Evolutionary conservation across 2,797 vertebrate genomes (phyloP).

Genomic region (Epinephelus malabaricus): DNA sequence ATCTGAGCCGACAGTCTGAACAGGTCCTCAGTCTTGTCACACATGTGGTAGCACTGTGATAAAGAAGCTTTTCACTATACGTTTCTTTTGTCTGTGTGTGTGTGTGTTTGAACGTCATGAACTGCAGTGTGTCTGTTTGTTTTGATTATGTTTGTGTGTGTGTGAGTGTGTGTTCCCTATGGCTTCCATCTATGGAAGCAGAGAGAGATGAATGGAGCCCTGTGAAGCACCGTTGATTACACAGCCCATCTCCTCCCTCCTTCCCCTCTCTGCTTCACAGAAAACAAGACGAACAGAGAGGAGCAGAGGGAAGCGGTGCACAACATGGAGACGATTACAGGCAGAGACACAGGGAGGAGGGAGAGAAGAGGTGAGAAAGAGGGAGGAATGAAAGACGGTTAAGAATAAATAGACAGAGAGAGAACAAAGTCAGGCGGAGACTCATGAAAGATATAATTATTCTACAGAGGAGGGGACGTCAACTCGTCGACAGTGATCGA

Average conservation of each 20-base stretch:
- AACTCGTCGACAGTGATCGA: fast-evolving
- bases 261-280: slow-evolving; percentile 36
- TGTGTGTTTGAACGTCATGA: slow-evolving; percentile 8
- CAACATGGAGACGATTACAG: background rate
- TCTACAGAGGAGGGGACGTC: background rate
- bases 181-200: slow-evolving; percentile 51
- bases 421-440: background rate
- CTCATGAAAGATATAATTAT: background rate
- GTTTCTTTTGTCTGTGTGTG: slow-evolving; percentile 1
- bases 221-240: slow-evolving; percentile 55
- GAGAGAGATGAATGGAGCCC: slow-evolving; percentile 57
- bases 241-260: slow-evolving; percentile 32
- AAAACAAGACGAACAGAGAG: slow-evolving; percentile 18
- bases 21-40: too few species aligned
- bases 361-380: slow-evolving; percentile 4
- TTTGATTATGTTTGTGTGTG: slow-evolving; percentile 7
- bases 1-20: too few species aligned
- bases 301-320: background rate
- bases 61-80: background rate
- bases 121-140: slow-evolving; percentile 21
- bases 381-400: background rate
- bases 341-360: background rate
- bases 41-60: background rate
- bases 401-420: background rate
- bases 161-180: slow-evolving; percentile 20